These are phyloP conservation scores for Chunga burmeisteri DNA, from an alignment of 2,113 vertebrate species.

Conservation along the genomic window DNA sequence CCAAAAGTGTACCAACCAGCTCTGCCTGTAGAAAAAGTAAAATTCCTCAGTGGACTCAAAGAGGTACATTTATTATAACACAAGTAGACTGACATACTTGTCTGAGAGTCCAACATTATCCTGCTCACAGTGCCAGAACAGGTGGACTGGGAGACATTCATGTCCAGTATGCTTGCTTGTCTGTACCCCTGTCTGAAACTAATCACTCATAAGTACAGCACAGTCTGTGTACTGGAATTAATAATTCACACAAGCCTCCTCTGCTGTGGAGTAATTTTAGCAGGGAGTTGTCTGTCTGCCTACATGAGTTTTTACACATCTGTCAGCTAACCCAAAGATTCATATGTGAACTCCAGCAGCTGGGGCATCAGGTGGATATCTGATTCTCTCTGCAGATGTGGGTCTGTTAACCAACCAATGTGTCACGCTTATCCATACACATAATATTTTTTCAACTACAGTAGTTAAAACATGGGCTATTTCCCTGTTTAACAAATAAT, in stretches of 20 bases:
- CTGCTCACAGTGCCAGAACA: not conserved
- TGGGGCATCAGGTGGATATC: not conserved
- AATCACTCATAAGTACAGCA: not conserved
- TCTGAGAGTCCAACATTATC: not conserved
- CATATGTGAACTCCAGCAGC: not conserved
- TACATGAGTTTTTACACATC: not conserved
- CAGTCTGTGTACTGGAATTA: not conserved
- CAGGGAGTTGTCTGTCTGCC: not conserved
- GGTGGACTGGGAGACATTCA: not conserved
- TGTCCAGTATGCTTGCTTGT: not conserved
- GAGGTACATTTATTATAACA: not conserved
- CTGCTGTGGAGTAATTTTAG: not conserved
- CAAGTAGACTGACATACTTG: not conserved
- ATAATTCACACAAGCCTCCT: not conserved
- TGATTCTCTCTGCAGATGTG: not conserved
- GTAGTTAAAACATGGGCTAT: not conserved
- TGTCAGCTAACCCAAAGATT: not conserved
- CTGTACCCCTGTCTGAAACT: conserved; percentile 3
- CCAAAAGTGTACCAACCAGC: not conserved
- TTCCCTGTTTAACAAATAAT: not conserved
- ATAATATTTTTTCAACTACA: not conserved
- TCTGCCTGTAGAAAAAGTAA: not conserved
- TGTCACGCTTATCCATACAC: not conserved
- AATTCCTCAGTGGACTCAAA: not conserved
- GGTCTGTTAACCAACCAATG: not conserved